Evolutionary conservation across 2,888 invertebrate genomes (phyloP).

Genomic region (Trisateles emortualis): DNA sequence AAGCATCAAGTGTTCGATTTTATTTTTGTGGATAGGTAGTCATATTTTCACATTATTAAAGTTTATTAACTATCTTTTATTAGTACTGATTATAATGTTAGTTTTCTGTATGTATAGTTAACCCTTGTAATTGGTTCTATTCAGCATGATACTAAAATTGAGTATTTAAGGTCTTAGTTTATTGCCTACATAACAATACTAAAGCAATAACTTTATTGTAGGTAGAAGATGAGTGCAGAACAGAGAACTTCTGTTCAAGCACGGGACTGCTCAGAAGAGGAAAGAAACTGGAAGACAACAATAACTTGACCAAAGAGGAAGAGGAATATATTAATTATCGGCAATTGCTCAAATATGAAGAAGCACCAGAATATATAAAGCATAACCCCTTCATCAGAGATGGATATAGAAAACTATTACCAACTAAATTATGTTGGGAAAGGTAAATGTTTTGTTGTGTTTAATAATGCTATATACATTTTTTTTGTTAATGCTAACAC

Average conservation of each 20-base stretch:
- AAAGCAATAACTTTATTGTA: constrained; percentile 42
- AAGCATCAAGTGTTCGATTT: too few species aligned
- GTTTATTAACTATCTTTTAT: too few species aligned
- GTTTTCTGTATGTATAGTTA: too few species aligned
- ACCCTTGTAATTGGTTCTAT: too few species aligned
- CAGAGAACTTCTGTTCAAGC: constrained; percentile 60
- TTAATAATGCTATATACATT: too few species aligned
- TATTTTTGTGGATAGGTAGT: too few species aligned
- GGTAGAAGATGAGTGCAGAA: constrained; percentile 68
- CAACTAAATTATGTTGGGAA: constrained; percentile 94
- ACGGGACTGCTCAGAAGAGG: constrained; percentile 69
- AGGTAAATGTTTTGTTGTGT: constrained; percentile 86
- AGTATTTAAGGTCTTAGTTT: too few species aligned
- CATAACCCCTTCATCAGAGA: constrained; percentile 95
- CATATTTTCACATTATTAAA: too few species aligned
- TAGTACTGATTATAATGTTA: too few species aligned
- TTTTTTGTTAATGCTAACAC: too few species aligned
- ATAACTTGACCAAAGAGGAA: constrained; percentile 80
- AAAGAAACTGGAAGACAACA: constrained; percentile 80
- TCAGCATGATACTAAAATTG: too few species aligned
- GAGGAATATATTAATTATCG: constrained; percentile 81
- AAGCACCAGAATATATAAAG: constrained; percentile 94
- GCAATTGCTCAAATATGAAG: constrained; percentile 78
- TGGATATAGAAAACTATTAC: constrained; percentile 94
- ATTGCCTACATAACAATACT: too few species aligned